Percentiles rank a stretch among this genome's conserved stretches.
Conservation (phyloP, 2,888 invertebrate species). For the Diloba caeruleocephala region DNA sequence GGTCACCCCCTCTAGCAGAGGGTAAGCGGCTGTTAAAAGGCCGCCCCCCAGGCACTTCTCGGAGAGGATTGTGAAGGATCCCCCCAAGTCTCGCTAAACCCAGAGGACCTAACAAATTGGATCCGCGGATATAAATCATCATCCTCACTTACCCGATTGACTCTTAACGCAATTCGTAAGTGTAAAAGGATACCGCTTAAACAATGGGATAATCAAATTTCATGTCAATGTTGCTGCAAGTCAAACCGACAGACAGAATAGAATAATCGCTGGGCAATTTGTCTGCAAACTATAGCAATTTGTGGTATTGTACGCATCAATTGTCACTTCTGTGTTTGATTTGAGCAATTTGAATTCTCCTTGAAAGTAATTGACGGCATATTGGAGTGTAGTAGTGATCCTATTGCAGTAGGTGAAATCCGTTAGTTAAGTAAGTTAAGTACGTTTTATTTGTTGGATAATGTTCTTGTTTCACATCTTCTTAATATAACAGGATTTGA, state of each 20-base stretch:
- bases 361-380: conserved; percentile 11
- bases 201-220: conserved; percentile 50
- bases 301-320: conserved; percentile 42
- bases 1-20: no score
- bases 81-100: no score
- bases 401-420: no score
- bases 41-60: no score
- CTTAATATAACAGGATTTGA: no score
- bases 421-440: no score
- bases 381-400: conserved; percentile 15
- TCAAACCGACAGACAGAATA: conserved; percentile 60
- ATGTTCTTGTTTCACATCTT: no score
- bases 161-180: conserved; percentile 39
- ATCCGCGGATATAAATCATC: conserved; percentile 50
- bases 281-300: conserved; percentile 49
- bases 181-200: conserved; percentile 46
- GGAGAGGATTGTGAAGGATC: no score
- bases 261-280: conserved; percentile 76
- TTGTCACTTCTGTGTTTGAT: conserved; percentile 33
- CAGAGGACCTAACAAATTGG: conserved; percentile 19
- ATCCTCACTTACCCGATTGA: conserved; percentile 42
- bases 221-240: conserved; percentile 44
- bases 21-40: no score
- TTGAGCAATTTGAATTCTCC: conserved; percentile 29
- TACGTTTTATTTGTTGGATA: no score